These are phyloP conservation scores for Parnassius orleans DNA, from an alignment of 2,888 invertebrate species.

Conservation along the genomic window DNA sequence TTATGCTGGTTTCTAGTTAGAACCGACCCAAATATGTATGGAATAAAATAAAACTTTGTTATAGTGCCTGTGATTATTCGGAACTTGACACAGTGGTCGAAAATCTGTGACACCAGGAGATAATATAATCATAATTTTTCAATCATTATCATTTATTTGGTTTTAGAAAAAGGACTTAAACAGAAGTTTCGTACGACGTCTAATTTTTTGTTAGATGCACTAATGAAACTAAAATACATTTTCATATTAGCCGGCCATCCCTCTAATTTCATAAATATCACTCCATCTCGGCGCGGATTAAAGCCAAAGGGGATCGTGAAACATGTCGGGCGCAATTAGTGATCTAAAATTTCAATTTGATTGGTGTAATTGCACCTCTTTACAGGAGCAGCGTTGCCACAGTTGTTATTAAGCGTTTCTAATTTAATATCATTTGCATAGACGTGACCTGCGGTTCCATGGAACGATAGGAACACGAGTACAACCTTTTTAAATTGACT, in stretches of 20 bases:
- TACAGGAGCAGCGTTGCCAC: constrained; percentile 63
- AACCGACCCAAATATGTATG: too few relatives aligned
- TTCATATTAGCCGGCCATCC: constrained; percentile 27
- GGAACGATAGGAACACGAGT: constrained; percentile 30
- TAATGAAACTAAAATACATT: constrained; percentile 13
- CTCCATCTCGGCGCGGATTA: constrained; percentile 45
- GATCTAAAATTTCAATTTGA: constrained; percentile 76
- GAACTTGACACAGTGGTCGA: too few relatives aligned
- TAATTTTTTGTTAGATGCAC: neutral
- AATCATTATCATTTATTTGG: too few relatives aligned
- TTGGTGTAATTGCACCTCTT: constrained; percentile 80
- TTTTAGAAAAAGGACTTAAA: too few relatives aligned
- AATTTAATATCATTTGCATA: constrained; percentile 81
- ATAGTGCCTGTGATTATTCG: too few relatives aligned
- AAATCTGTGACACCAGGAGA: too few relatives aligned
- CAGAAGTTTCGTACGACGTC: neutral
- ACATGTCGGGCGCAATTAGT: constrained; percentile 75
- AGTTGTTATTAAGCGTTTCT: constrained; percentile 80
- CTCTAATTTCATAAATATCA: constrained; percentile 41
- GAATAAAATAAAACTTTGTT: too few relatives aligned
- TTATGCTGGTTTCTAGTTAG: too few relatives aligned
- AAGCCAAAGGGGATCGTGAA: constrained; percentile 52
- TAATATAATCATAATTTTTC: too few relatives aligned
- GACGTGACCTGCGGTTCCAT: constrained; percentile 62
- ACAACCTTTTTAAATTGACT: constrained; percentile 1